These are phyloP conservation scores for Bombyx mandarina DNA, from an alignment of 1,140 invertebrate genomes.

Conservation along the genomic window DNA sequence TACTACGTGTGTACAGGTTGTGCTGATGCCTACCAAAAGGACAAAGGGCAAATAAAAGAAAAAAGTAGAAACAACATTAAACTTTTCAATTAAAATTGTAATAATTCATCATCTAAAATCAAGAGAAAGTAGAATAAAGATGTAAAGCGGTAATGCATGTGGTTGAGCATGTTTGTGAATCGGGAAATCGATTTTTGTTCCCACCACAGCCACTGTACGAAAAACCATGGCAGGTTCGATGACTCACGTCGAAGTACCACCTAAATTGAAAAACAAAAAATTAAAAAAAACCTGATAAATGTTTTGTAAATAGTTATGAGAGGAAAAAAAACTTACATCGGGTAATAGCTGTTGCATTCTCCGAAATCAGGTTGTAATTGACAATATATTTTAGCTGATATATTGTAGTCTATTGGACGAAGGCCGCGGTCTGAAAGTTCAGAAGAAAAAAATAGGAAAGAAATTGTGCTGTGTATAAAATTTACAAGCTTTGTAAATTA, in stretches of 20 bases:
- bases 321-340: constrained; percentile 7
- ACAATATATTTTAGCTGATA: constrained; percentile 4
- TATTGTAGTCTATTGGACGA: not conserved
- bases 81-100: no score
- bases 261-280: constrained; percentile 16
- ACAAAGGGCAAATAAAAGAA: no score
- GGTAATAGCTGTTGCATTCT: constrained; percentile 32
- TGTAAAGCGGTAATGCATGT: constrained; percentile 3
- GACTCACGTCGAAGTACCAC: constrained; percentile 38
- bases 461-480: not conserved
- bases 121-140: no score
- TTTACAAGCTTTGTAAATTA: no score
- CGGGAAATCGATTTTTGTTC: constrained; percentile 36
- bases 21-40: no score
- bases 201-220: constrained; percentile 52
- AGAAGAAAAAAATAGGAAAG: not conserved
- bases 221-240: constrained; percentile 33
- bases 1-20: no score
- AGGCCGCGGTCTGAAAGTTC: not conserved
- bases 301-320: not conserved
- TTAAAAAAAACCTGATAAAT: not conserved
- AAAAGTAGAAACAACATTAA: no score
- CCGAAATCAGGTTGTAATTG: constrained; percentile 46
- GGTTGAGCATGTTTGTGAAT: constrained; percentile 1
- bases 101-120: no score